Conservation (phyloP, 2,797 vertebrate genomes). For the Tinamus major region DNA sequence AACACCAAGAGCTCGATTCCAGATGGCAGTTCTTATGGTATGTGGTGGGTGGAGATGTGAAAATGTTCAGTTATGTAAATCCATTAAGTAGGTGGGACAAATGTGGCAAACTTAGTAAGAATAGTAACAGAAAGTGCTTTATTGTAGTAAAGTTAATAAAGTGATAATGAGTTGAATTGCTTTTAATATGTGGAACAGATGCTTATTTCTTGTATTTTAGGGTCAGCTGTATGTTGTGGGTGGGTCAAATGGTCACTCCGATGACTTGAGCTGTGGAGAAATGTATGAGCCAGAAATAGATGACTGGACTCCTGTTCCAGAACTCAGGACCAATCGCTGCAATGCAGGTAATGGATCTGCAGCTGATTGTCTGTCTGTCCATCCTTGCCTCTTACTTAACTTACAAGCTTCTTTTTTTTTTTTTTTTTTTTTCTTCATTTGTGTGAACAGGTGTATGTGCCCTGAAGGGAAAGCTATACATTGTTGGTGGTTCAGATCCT, state of each 20-base stretch:
- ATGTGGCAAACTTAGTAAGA: not conserved
- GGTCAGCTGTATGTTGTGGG: slow-evolving; percentile 96
- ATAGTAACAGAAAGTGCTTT: not conserved
- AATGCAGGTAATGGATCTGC: slow-evolving; percentile 87
- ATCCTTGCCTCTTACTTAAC: not conserved
- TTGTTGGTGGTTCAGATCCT: slow-evolving; percentile 97
- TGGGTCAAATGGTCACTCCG: slow-evolving; percentile 96
- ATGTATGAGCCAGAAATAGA: slow-evolving; percentile 90
- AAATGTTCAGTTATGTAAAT: not conserved
- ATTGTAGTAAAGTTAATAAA: rapidly evolving
- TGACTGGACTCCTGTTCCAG: slow-evolving; percentile 93
- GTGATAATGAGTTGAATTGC: rapidly evolving
- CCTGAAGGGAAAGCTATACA: slow-evolving; percentile 92
- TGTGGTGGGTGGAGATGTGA: not conserved
- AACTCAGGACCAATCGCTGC: slow-evolving; percentile 96
- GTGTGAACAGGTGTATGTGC: slow-evolving; percentile 89
- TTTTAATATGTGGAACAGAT: not conserved
- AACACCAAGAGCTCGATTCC: slow-evolving; percentile 96
- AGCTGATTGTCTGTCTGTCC: rapidly evolving
- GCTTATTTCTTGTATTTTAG: slow-evolving; percentile 70
- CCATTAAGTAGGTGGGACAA: not conserved
- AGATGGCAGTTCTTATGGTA: slow-evolving; percentile 98
- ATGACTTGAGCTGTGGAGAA: slow-evolving; percentile 96
- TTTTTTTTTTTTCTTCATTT: not conserved
- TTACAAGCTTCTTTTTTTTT: not conserved